Base-by-base conservation (phyloP, 2,888 invertebrate species). In the Cataglyphis cursor region DNA sequence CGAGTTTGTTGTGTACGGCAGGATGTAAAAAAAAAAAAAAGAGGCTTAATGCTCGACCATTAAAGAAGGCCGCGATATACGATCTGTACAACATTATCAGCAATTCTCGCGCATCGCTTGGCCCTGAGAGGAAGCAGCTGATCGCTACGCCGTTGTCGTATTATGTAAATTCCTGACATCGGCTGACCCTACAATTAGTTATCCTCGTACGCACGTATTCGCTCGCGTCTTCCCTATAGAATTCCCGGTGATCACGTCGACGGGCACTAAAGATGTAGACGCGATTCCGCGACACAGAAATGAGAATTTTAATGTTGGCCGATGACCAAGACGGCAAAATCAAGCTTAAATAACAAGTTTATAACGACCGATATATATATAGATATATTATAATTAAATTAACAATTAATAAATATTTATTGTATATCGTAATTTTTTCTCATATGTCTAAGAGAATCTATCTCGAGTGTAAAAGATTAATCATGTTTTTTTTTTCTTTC, bases 161-260 rank as follows among this genome's bases (percentile, higher is more conserved):
- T 90, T 90, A 89, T 90, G 90, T 87, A 90, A 90, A 90, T 90
- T 89, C 90, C 78, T 89, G 87, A 90, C 89, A 89, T 88, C 88
- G 70, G 85, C 85, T 90, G 90, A 89, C 90, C 90, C 85, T 59
- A 78, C 90, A 90, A 90, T 90, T 90, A 90, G 90, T 90, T 90
- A 90, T 90, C 85, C 90, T 73, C 90, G 82, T 84, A 82, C 75
- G 85, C 81, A 70, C 84, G 66, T 88, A 44, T 86, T 86, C 84
- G 72, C 78, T 65, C 76, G 84, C 83, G 78, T 84, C 68, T 87
- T 85, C 81, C 82, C 75, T 44, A 65, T 81, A 83, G 82, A 86
- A 88, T 88, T 86, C 86, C 31, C 81, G 44, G 24, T 83, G 68
- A 83, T 85, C 83, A 61, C 66, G 35, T 88, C 87, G 72, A 80